These are phyloP conservation scores for Chelon auratus DNA, from an alignment of 2,797 vertebrate genomes.

Conservation along the genomic window DNA sequence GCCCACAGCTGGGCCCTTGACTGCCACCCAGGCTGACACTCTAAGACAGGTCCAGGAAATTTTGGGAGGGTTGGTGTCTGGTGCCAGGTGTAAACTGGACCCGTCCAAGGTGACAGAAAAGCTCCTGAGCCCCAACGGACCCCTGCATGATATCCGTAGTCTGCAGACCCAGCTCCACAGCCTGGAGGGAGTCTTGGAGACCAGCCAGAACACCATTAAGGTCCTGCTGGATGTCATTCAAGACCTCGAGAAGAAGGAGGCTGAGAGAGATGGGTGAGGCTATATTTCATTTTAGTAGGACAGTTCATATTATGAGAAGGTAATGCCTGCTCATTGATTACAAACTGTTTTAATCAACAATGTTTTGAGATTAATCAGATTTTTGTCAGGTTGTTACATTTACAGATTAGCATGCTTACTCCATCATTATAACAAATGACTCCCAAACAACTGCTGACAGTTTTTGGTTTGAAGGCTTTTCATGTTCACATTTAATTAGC, in stretches of 20 bases:
- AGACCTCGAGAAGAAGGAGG: constrained; percentile 93
- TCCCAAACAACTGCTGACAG: constrained; percentile 1
- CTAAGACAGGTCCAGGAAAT: constrained; percentile 87
- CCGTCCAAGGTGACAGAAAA: constrained; percentile 79
- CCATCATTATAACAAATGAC: constrained; percentile 4
- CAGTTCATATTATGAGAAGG: constrained; percentile 33
- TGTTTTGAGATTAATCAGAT: constrained; percentile 10
- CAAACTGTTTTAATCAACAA: constrained; percentile 22
- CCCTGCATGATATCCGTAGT: constrained; percentile 83
- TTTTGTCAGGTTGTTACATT: constrained; percentile 1
- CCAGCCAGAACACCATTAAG: constrained; percentile 92
- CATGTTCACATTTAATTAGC: constrained; percentile 17
- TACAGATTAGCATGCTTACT: constrained; percentile 3
- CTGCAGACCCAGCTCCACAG: constrained; percentile 89
- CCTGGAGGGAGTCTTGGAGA: constrained; percentile 91
- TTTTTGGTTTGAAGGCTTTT: constrained; percentile 16
- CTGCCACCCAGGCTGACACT: constrained; percentile 79
- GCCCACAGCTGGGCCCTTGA: constrained; percentile 66
- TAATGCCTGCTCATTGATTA: constrained; percentile 18
- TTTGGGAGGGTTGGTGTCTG: constrained; percentile 87
- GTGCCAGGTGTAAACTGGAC: constrained; percentile 83
- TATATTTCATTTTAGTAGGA: constrained; percentile 45
- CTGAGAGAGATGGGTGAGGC: constrained; percentile 90
- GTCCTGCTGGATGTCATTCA: constrained; percentile 92
- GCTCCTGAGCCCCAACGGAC: constrained; percentile 74